These are phyloP conservation scores for Enoplosus armatus DNA, from an alignment of 2,797 vertebrate genomes.

Conservation along the genomic window DNA sequence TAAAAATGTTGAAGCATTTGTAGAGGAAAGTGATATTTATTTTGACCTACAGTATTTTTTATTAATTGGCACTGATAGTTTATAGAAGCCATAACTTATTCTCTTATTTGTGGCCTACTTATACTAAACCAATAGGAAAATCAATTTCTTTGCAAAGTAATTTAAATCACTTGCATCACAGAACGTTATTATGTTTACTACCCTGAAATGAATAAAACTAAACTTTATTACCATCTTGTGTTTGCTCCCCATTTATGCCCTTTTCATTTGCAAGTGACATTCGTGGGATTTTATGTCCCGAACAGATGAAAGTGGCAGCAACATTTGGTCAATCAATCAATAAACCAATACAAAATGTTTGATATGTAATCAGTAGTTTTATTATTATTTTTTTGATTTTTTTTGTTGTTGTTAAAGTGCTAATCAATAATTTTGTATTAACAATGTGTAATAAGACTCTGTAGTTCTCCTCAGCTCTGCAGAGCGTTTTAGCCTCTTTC, in stretches of 20 bases:
- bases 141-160: conserved; percentile 44
- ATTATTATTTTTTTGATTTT: not conserved
- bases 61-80: conserved; percentile 55
- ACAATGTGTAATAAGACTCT: not conserved
- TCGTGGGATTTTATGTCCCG: not conserved
- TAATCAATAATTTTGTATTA: not conserved
- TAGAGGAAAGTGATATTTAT: conserved; percentile 70
- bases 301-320: not conserved
- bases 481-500: not conserved
- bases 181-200: conserved; percentile 47
- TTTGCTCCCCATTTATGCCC: not conserved
- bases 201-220: conserved; percentile 65
- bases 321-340: conserved; percentile 1
- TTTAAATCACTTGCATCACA: conserved; percentile 40
- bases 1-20: conserved; percentile 42
- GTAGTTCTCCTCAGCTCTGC: no score
- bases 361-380: not conserved
- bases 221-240: conserved; percentile 32
- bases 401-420: not conserved
- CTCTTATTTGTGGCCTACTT: conserved; percentile 38
- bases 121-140: conserved; percentile 51
- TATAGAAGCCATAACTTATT: conserved; percentile 33
- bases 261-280: not conserved
- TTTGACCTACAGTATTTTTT: conserved; percentile 63
- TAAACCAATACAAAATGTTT: not conserved